Base-by-base conservation (phyloP, 2,797 vertebrate genomes). In the Enteromius afrohamiltoni region DNA sequence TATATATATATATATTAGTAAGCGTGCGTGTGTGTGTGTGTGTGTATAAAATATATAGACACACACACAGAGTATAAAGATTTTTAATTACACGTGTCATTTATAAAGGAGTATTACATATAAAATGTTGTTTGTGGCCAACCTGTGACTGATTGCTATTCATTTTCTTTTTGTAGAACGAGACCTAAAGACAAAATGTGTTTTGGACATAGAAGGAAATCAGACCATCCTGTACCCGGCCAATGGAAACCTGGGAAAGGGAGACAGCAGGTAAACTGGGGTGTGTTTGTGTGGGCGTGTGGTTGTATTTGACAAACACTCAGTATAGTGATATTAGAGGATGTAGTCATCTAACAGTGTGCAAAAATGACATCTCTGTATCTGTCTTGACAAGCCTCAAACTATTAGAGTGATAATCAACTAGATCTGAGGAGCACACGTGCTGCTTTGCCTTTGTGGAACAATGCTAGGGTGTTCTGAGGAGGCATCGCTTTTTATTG, bases 151-250 rank as follows among this genome's bases (percentile, higher is more conserved):
- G 31, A 37, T 34, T 74, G 45, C 34, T 49, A 19, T 79, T 26
- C 19, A 45, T 71, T 5, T 58, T 34, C 0, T 29, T 42, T 1
- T 34, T 70, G 68, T 31, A 95, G 95, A 95, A 83, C 94, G 91
- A 85, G 93, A 95, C 2, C 84, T 95, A 2, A 94, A 94, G 87
- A 93, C 94, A 64, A 95, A 92, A 90, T 95, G 93, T 88, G 94
- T 95, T 85, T 92, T 95, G 88, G 93, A 95, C 81, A 94, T 95
- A 92, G 91, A 93, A 19, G 93, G 91, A 8, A 94, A 93, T 87
- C 95, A 95, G 90, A 94, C 94, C 0, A 77, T 95, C 78, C 87
- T 95, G 71, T 82, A 93, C 83, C 92, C 94, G n/a, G 91, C 94
- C 60, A 77, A 88, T 79, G 86, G 83, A 37, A 92, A 84, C 34